A percentile compares a stretch with the other conserved stretches of the same genome.
phyloP scores from a whole-genome alignment of 2,797 vertebrate species.

The Fundulus diaphanus region DNA sequence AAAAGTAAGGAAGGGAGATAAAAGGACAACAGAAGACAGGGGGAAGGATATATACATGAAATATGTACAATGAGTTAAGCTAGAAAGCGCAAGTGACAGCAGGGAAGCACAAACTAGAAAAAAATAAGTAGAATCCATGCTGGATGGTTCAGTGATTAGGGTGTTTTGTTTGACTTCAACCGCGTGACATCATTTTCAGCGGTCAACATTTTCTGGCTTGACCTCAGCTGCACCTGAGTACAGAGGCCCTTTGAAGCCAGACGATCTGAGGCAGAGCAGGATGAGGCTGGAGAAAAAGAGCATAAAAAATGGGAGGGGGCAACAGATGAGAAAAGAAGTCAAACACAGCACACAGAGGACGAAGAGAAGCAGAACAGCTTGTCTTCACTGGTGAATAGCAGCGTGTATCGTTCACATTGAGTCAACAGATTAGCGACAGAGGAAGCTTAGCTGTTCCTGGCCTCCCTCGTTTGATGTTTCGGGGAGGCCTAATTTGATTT shows the following conservation, averaged over 20 bases:
- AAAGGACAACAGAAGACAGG: constrained; percentile 40
- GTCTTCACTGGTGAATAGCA: constrained; percentile 68
- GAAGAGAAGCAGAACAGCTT: constrained; percentile 70
- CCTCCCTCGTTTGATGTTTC: constrained; percentile 82
- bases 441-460: constrained; percentile 81
- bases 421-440: constrained; percentile 84
- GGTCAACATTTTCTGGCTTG: constrained; percentile 4
- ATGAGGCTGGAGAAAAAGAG: constrained; percentile 9
- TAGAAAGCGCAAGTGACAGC: constrained; percentile 47
- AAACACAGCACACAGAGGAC: constrained; percentile 47
- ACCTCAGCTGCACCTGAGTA: constrained; percentile 17
- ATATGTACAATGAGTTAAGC: constrained; percentile 41
- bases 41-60: constrained; percentile 47
- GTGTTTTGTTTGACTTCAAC: neutral
- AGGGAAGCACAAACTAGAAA: constrained; percentile 32
- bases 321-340: constrained; percentile 56
- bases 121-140: constrained; percentile 6
- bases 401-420: constrained; percentile 77
- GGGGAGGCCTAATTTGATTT: constrained; percentile 86
- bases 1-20: constrained; percentile 34
- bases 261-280: constrained; percentile 20
- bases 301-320: neutral
- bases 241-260: constrained; percentile 39
- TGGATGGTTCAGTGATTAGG: constrained; percentile 12
- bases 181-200: constrained; percentile 6